These are phyloP conservation scores for Volucella bombylans DNA, from an alignment of 2,888 invertebrate genomes.

Conservation along the genomic window DNA sequence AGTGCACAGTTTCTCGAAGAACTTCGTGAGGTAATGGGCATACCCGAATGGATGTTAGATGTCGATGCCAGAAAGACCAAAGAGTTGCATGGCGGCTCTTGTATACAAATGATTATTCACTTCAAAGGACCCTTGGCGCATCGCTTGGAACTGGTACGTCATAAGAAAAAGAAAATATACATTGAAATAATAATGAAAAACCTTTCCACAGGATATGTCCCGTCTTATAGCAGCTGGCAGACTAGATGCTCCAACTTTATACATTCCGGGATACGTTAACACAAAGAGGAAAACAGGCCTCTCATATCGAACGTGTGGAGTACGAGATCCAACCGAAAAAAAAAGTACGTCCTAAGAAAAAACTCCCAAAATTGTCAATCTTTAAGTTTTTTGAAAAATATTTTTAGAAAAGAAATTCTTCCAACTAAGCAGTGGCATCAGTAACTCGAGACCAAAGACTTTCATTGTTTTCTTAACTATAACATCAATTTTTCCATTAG, in stretches of 20 bases:
- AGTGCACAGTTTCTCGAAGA: conserved; percentile 93
- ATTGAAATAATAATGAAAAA: background rate
- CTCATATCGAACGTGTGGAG: conserved; percentile 90
- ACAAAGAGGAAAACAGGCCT: conserved; percentile 87
- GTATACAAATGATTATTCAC: conserved; percentile 92
- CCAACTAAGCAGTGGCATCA: conserved; percentile 38
- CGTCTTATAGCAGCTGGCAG: conserved; percentile 88
- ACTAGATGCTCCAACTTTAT: conserved; percentile 89
- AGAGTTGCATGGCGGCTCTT: conserved; percentile 89
- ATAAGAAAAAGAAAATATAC: background rate
- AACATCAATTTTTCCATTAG: conserved; percentile 24
- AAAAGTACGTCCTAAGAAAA: conserved; percentile 72
- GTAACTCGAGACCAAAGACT: conserved; percentile 65
- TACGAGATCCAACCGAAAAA: conserved; percentile 89
- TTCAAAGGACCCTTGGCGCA: conserved; percentile 92
- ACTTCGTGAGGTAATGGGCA: conserved; percentile 90
- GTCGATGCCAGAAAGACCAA: conserved; percentile 92
- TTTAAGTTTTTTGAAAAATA: background rate
- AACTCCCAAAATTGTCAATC: background rate
- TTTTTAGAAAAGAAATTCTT: conserved; percentile 62
- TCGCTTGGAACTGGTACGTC: conserved; percentile 88
- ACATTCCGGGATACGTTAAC: conserved; percentile 89
- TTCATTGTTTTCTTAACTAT: conserved; percentile 38
- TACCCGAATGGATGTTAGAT: conserved; percentile 94
- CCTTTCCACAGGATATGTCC: conserved; percentile 85